A percentile compares a stretch with the other conserved stretches of the same genome.
Evolutionary conservation across 2,113 vertebrate genomes (phyloP).

Genomic region (Hydrochoerus hydrochaeris): DNA sequence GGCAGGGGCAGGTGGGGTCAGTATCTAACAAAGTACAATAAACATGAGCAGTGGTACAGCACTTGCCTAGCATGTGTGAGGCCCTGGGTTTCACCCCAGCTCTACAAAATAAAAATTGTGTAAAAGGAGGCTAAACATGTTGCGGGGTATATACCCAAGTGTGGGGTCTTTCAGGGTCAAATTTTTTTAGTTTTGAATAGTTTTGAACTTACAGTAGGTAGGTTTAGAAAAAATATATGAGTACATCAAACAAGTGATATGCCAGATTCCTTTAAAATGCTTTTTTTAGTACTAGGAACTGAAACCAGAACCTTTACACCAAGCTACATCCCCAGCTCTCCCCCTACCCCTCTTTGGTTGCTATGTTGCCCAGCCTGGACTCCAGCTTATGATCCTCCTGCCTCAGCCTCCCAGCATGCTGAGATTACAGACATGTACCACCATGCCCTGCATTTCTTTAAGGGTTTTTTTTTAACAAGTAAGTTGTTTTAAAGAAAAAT

Average conservation of each 20-base stretch:
- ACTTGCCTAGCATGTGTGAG: not conserved
- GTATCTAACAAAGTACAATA: not conserved
- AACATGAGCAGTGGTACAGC: not conserved
- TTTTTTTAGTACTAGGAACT: not conserved
- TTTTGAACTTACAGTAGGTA: not conserved
- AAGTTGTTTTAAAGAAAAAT: slow-evolving; percentile 25
- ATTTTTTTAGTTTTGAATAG: slow-evolving; percentile 5
- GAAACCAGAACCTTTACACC: not conserved
- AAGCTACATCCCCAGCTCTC: not conserved
- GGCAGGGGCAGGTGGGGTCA: not conserved
- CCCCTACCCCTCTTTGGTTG: not conserved
- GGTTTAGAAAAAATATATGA: not conserved
- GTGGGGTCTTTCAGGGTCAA: not conserved
- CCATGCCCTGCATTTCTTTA: not conserved
- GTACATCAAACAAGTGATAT: not conserved
- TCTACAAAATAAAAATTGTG: not conserved
- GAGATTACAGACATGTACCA: not conserved
- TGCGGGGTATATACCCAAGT: not conserved
- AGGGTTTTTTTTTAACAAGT: not conserved
- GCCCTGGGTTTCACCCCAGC: not conserved
- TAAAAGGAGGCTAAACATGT: accelerated
- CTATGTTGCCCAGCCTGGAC: not conserved
- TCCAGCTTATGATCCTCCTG: not conserved
- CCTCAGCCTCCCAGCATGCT: not conserved
- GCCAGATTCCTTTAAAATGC: not conserved